These are phyloP conservation scores for Poecile montanus DNA, from an alignment of 2,797 vertebrate species.

Conservation along the genomic window DNA sequence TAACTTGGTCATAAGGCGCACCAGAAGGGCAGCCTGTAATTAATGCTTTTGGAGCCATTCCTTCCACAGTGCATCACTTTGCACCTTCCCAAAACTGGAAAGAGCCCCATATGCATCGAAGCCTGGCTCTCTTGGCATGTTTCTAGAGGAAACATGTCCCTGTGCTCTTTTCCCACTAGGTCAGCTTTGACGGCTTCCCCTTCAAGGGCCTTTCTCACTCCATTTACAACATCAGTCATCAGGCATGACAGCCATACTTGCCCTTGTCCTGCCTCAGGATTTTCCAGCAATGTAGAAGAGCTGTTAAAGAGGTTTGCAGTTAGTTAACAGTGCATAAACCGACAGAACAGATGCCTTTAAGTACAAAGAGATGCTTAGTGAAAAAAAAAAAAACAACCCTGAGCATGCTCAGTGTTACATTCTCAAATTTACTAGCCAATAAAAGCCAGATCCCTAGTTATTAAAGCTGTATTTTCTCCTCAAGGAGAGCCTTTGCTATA, in stretches of 20 bases:
- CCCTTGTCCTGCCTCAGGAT: conserved; percentile 42
- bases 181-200: conserved; percentile 37
- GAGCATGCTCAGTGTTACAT: conserved; percentile 24
- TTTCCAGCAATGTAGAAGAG: conserved; percentile 42
- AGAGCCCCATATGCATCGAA: conserved; percentile 1
- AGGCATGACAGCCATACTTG: conserved; percentile 1
- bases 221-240: conserved; percentile 35
- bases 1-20: conserved; percentile 35
- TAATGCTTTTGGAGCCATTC: conserved; percentile 61
- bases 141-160: neutral
- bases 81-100: conserved; percentile 44
- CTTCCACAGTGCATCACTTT: conserved; percentile 34
- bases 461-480: conserved; percentile 47
- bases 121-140: conserved; percentile 39
- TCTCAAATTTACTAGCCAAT: conserved; percentile 28
- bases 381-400: neutral
- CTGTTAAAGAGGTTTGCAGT: conserved; percentile 55
- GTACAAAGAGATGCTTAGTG: neutral
- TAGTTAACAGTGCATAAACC: conserved; percentile 52
- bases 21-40: conserved; percentile 59
- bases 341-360: conserved; percentile 35
- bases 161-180: conserved; percentile 52
- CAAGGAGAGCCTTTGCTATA: neutral
- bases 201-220: conserved; percentile 51
- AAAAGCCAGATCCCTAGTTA: conserved; percentile 35